Percentiles rank a stretch among this genome's conserved stretches.
These are phyloP conservation scores for Plebejus anna DNA, from an alignment of 2,888 invertebrate species.

Conservation along the genomic window DNA sequence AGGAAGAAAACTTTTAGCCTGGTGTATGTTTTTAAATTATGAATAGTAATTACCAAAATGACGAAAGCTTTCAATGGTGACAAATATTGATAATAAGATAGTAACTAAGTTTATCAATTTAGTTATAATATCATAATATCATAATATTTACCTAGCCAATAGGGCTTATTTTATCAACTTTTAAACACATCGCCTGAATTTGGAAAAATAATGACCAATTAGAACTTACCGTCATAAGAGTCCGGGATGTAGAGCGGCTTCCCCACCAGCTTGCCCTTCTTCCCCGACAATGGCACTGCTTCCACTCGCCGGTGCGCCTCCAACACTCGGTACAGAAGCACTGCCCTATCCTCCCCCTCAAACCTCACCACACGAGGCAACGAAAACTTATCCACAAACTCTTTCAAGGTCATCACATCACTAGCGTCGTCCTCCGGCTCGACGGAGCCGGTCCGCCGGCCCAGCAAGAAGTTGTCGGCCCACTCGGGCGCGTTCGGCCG, in stretches of 20 bases:
- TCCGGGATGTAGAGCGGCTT: conserved; percentile 83
- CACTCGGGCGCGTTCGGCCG: conserved; percentile 65
- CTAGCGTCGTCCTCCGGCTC: conserved; percentile 70
- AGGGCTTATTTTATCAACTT: too few species aligned
- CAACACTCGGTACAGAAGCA: conserved; percentile 82
- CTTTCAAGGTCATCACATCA: conserved; percentile 75
- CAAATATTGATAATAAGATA: too few species aligned
- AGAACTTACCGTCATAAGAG: conserved; percentile 82
- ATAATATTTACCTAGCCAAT: too few species aligned
- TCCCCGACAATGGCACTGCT: conserved; percentile 78
- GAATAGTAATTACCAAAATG: neutral
- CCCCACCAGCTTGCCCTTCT: conserved; percentile 79
- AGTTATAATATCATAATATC: too few species aligned
- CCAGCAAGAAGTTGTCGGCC: conserved; percentile 69
- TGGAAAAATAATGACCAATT: neutral
- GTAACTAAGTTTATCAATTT: too few species aligned
- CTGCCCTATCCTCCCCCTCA: conserved; percentile 78
- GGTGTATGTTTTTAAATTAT: neutral
- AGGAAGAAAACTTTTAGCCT: neutral
- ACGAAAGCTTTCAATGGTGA: neutral
- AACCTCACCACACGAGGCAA: conserved; percentile 81
- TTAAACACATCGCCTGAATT: too few species aligned
- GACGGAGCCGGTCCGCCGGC: conserved; percentile 63
- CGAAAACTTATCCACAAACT: conserved; percentile 82
- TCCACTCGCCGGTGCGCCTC: conserved; percentile 82